Percentiles rank a stretch among this genome's conserved stretches.
Conservation (phyloP, 2,797 vertebrate genomes). For the Triplophysa bombifrons region DNA sequence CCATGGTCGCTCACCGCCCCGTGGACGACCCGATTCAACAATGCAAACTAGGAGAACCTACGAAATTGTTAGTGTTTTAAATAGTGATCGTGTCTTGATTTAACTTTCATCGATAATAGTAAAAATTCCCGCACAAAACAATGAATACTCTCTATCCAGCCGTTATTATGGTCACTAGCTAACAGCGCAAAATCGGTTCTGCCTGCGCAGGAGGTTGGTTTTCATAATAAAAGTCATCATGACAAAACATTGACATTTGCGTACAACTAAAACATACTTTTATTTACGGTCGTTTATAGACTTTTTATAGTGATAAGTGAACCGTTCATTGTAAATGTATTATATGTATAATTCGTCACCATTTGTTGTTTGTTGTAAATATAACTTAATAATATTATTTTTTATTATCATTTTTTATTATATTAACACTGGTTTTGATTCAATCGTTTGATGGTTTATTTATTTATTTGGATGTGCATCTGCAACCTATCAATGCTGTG, state of each 20-base stretch:
- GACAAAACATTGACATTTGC: background rate
- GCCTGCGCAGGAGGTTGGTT: background rate
- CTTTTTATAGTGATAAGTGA: background rate
- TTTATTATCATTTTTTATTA: too few relatives aligned
- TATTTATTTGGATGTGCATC: constrained; percentile 2
- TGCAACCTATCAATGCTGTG: constrained; percentile 7
- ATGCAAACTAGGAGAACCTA: background rate
- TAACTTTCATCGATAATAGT: background rate
- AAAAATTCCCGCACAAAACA: background rate
- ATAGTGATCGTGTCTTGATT: background rate
- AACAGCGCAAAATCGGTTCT: background rate
- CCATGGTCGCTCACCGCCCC: constrained; percentile 24
- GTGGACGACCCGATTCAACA: constrained; percentile 7
- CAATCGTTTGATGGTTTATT: background rate
- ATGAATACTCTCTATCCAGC: background rate
- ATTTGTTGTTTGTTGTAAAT: background rate
- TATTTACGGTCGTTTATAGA: background rate
- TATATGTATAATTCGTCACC: too few relatives aligned
- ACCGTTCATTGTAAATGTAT: too few relatives aligned
- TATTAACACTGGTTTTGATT: background rate
- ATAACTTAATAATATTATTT: background rate
- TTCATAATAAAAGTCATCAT: constrained; percentile 40
- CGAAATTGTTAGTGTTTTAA: background rate
- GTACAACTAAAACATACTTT: background rate
- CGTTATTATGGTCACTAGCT: background rate